Conservation (phyloP, 92 coral and sea anemone genomes). For the Epizoanthus ramosus region DNA sequence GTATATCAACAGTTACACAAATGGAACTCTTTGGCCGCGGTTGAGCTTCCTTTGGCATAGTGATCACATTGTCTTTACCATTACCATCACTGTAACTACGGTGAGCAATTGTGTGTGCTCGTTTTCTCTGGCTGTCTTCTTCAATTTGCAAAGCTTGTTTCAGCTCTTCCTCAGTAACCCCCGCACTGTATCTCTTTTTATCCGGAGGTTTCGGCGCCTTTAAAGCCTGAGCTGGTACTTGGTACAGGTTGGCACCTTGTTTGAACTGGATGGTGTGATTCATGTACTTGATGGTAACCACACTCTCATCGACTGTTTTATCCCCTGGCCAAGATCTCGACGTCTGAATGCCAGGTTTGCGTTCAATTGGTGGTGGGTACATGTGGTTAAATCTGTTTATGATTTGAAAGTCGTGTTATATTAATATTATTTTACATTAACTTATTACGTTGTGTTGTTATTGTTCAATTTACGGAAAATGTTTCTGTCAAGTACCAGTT, state of each 20-base stretch:
- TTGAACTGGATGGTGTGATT: conserved; percentile 42
- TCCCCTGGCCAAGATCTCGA: conserved; percentile 70
- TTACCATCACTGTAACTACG: conserved; percentile 26
- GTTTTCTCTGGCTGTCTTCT: background rate
- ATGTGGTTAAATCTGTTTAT: conserved; percentile 95
- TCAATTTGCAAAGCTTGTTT: conserved; percentile 29
- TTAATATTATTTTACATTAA: conserved; percentile 22
- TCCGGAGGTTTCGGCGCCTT: background rate
- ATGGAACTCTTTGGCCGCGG: conserved; percentile 21
- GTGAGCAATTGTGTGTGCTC: conserved; percentile 20
- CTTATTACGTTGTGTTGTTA: background rate
- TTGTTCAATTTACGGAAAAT: no score
- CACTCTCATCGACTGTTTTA: conserved; percentile 37
- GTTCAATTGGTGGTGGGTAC: conserved; percentile 71
- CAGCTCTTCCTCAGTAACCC: conserved; percentile 21
- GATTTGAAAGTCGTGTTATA: conserved; percentile 64
- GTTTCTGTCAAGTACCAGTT: no score
- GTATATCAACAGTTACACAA: conserved; percentile 28
- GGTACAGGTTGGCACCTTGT: conserved; percentile 41
- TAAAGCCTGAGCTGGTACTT: conserved; percentile 13
- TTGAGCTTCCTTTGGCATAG: background rate
- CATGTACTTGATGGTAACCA: conserved; percentile 43
- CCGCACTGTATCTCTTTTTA: background rate
- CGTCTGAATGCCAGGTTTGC: conserved; percentile 61
- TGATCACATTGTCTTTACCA: no score